These are phyloP conservation scores for Camponotus vicinus DNA, from an alignment of 1,140 invertebrate genomes.

Conservation along the genomic window DNA sequence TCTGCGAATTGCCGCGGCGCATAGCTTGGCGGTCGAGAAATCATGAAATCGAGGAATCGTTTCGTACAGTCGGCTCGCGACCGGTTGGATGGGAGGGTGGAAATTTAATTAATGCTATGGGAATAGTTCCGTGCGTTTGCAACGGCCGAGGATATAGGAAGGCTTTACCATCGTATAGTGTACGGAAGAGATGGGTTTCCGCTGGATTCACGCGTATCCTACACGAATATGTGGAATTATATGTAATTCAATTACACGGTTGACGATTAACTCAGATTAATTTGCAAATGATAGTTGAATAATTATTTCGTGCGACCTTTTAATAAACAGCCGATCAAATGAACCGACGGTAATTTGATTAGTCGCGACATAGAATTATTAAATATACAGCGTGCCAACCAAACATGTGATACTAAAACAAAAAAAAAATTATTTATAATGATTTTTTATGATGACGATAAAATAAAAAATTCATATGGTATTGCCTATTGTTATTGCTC, in stretches of 20 bases:
- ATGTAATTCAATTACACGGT: conserved; percentile 28
- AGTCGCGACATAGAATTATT: neutral
- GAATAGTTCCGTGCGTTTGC: conserved; percentile 44
- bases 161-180: neutral
- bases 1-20: conserved; percentile 34
- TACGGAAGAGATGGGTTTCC: conserved; percentile 34
- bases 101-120: conserved; percentile 68
- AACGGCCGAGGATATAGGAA: neutral
- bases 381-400: neutral
- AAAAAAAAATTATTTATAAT: neutral
- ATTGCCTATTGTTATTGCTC: neutral
- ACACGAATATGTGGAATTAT: conserved; percentile 33
- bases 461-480: too few relatives aligned
- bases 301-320: conserved; percentile 19
- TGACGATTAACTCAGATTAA: conserved; percentile 27
- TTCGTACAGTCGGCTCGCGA: conserved; percentile 26
- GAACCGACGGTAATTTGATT: conserved; percentile 20
- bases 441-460: too few relatives aligned
- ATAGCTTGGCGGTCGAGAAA: conserved; percentile 40
- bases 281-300: conserved; percentile 17
- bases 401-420: neutral
- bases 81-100: neutral
- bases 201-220: neutral
- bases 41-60: conserved; percentile 60
- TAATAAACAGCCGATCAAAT: conserved; percentile 6